phyloP scores from a whole-genome alignment of 2,797 vertebrate genomes.

The Tenualosa thibaudeaui region DNA sequence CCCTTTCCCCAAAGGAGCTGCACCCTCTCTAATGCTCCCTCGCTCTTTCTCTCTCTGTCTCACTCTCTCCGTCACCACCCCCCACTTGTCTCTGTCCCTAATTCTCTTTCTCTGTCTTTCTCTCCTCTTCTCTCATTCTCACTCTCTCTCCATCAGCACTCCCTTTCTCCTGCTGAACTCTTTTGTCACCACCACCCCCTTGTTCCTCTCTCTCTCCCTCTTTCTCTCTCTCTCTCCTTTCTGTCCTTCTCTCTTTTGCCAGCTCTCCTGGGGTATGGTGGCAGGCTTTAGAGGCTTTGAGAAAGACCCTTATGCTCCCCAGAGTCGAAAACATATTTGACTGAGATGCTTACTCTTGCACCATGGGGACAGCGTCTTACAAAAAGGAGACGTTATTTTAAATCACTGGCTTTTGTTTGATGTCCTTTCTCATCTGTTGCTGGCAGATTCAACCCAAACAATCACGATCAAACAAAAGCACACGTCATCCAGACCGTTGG shows the following conservation, averaged over 20 bases:
- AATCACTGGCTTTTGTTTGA: conserved; percentile 40
- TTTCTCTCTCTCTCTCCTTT: conserved; percentile 9
- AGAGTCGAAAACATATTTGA: conserved; percentile 32
- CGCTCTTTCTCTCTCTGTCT: conserved; percentile 23
- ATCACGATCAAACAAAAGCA: conserved; percentile 27
- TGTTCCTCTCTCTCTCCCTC: conserved; percentile 25
- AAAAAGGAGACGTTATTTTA: conserved; percentile 37
- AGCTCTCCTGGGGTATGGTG: conserved; percentile 38
- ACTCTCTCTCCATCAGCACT: not conserved
- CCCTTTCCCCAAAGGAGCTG: conserved; percentile 49
- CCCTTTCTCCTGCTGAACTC: not conserved
- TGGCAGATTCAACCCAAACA: conserved; percentile 23
- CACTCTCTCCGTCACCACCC: conserved; percentile 12
- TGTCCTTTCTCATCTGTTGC: conserved; percentile 12
- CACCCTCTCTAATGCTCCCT: conserved; percentile 23
- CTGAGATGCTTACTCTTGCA: conserved; percentile 41
- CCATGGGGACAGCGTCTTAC: conserved; percentile 37
- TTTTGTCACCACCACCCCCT: conserved; percentile 7
- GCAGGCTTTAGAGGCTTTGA: conserved; percentile 35
- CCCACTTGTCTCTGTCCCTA: conserved; percentile 12
- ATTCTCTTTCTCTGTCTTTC: not conserved
- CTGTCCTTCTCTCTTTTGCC: conserved; percentile 24
- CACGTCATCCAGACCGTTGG: not conserved
- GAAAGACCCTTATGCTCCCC: conserved; percentile 27
- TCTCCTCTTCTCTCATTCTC: conserved; percentile 21